Base-by-base conservation (phyloP, 2,113 vertebrate species). In the Athene cunicularia region DNA sequence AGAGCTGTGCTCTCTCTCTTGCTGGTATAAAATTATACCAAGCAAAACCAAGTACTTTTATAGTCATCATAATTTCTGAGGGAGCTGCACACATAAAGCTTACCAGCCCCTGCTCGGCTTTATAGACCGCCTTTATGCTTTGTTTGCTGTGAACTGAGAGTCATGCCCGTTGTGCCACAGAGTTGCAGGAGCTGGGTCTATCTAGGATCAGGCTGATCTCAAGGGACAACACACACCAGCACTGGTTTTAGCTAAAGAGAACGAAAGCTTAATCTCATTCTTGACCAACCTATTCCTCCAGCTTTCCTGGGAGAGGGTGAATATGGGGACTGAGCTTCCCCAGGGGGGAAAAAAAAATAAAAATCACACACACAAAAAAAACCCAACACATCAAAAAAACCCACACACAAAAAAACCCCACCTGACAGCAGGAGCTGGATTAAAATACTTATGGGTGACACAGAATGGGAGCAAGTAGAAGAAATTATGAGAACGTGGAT, bases 51-150 rank as follows among this genome's bases (percentile, higher is more conserved):
- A 6, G 12, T 7, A 13, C 37, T 39, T 58, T 76, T 56, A 56
- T 56, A 41, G 41, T 19, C 4, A 5, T 30, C 10, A 7, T 15
- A 23, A 41, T 28, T 68, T 66, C 52, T 13, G 13, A 14, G 23
- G 43, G 32, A 58, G 11, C 28, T n/a, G 52, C 41, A 37, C 9
- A 47, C 41, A 22, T 4, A 23, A 11, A 75, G 21, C 9, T 47
- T 39, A 20, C 13, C 50, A 47, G 27, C 37, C 45, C 30, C 32
- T 24, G 47, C 32, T 59, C 33, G 21, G n/a, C n/a, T 33, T 64
- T 16, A 24, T 3, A 2, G 28, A 21, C 33, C 1, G 1, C 39
- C 41, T 39, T 11, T 10, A 21, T 11, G 33, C n/a, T 56, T 39
- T 33, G 32, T 58, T 58, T 58, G n/a, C 59, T 27, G 12, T 56